A percentile compares a stretch with the other conserved stretches of the same genome.
Conservation (phyloP, 2,113 vertebrate genomes). For the Regulus satrapa region DNA sequence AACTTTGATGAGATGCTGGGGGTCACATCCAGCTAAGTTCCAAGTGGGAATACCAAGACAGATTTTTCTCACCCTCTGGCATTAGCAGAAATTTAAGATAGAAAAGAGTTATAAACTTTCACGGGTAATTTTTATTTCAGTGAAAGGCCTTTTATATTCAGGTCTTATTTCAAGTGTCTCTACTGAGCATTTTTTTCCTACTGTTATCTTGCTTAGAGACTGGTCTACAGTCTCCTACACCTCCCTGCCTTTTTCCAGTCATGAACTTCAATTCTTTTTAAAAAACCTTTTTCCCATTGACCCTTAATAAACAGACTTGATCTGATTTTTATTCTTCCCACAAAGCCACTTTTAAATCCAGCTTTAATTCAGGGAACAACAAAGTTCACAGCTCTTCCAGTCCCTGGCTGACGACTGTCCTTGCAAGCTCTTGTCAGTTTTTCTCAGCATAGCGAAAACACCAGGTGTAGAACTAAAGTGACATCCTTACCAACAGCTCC, state of each 20-base stretch:
- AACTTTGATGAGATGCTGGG: not conserved
- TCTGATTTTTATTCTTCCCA: not conserved
- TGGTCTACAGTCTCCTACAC: not conserved
- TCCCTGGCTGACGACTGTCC: fast-evolving
- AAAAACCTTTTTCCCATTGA: not conserved
- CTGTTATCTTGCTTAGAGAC: not conserved
- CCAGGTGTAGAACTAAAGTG: not conserved
- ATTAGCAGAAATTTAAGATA: not conserved
- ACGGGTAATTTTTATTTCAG: not conserved
- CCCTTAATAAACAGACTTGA: not conserved
- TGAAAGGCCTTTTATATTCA: not conserved
- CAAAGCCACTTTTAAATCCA: not conserved
- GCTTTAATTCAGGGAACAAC: not conserved
- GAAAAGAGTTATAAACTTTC: not conserved
- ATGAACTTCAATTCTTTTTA: not conserved
- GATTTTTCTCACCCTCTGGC: not conserved
- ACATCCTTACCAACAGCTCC: not conserved
- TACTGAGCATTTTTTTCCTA: not conserved
- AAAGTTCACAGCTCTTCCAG: not conserved
- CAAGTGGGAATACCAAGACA: not conserved
- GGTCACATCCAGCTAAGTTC: not conserved
- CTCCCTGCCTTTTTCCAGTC: not conserved
- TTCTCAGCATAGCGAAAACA: not conserved
- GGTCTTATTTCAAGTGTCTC: not conserved
- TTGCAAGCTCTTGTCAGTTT: not conserved